Evolutionary conservation across 92 coral and sea anemone genomes (phyloP).

Genomic region (Phymanthus crucifer): DNA sequence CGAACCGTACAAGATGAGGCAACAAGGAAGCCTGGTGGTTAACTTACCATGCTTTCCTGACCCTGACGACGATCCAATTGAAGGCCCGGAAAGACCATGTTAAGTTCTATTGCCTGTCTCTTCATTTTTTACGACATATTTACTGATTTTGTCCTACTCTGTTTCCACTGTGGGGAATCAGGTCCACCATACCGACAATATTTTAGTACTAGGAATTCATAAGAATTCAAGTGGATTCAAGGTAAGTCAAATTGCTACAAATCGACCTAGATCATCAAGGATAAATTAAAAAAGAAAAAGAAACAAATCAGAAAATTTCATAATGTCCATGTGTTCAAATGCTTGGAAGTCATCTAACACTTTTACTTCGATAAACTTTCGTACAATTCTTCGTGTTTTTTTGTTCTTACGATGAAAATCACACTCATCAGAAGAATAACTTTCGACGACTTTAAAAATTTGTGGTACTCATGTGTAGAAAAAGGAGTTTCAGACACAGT

Average conservation of each 20-base stretch:
- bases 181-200: too few relatives aligned
- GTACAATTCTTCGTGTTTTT: too few relatives aligned
- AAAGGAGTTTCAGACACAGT: too few relatives aligned
- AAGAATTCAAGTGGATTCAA: background rate
- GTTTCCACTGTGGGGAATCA: background rate
- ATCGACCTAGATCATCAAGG: too few relatives aligned
- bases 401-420: too few relatives aligned
- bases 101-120: background rate
- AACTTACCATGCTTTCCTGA: background rate
- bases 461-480: too few relatives aligned
- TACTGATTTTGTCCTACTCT: background rate
- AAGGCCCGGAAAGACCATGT: background rate
- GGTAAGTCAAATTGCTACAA: background rate
- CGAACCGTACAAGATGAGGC: background rate
- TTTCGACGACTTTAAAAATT: background rate
- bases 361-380: too few relatives aligned
- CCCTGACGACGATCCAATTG: background rate
- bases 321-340: too few relatives aligned
- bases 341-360: background rate
- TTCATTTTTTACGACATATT: background rate
- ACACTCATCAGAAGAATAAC: background rate
- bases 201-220: too few relatives aligned
- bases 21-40: background rate
- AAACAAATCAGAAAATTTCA: background rate
- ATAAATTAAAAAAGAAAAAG: background rate